A percentile compares a stretch with the other conserved stretches of the same genome.
phyloP scores from a whole-genome alignment of 1,140 invertebrate genomes.

The Meloidogyne exigua region DNA sequence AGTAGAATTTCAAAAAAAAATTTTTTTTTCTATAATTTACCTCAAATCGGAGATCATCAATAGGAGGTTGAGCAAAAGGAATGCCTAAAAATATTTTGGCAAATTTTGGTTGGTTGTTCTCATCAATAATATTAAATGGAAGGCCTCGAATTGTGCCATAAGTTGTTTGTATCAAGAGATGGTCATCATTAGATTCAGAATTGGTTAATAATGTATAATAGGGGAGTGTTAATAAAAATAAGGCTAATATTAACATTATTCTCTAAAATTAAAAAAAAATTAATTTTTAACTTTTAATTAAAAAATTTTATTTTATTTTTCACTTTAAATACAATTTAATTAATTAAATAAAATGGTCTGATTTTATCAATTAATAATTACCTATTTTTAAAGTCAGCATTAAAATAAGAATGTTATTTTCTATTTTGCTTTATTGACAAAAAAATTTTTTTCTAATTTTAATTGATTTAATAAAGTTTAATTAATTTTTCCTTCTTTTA shows the following conservation, averaged over 20 bases:
- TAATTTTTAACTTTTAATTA: background rate
- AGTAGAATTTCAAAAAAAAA: background rate
- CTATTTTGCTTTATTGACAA: background rate
- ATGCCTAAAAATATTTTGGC: conserved; percentile 22
- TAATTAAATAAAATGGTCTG: background rate
- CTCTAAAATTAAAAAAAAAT: background rate
- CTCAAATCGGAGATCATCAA: conserved; percentile 27
- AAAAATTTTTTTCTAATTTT: background rate
- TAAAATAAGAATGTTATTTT: background rate
- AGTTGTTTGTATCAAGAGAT: background rate
- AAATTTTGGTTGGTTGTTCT: background rate
- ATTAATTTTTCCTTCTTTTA: background rate
- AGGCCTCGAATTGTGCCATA: background rate
- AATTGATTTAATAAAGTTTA: background rate
- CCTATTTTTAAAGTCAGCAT: background rate
- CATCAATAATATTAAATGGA: conserved; percentile 8
- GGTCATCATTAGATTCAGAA: background rate
- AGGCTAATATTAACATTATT: background rate
- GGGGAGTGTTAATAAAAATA: background rate
- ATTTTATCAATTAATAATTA: background rate
- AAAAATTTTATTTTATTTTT: background rate
- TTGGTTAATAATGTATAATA: background rate
- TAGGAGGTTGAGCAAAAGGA: conserved; percentile 29
- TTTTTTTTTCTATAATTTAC: background rate
- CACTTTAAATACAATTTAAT: background rate